Percentiles rank a stretch among this genome's conserved stretches.
Conservation (phyloP, 2,113 vertebrate genomes). For the Pungitius pungitius region DNA sequence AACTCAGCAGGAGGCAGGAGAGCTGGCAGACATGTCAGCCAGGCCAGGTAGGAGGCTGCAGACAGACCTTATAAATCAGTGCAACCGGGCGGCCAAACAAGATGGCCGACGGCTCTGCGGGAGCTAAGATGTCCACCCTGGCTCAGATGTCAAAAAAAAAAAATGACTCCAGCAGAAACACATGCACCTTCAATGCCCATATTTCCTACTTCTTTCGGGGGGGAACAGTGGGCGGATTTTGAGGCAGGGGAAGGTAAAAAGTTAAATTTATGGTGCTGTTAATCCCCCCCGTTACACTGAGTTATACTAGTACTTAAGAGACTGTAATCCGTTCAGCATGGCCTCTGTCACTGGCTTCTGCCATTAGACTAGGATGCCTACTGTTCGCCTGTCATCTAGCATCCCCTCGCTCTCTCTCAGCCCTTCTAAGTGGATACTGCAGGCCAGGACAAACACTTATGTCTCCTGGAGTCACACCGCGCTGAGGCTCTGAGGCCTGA, state of each 20-base stretch:
- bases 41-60: slow-evolving; percentile 70
- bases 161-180: slow-evolving; percentile 67
- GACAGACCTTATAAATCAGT: slow-evolving; percentile 78
- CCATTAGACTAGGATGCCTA: slow-evolving; percentile 69
- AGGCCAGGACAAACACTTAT: slow-evolving; percentile 75
- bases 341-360: slow-evolving; percentile 69
- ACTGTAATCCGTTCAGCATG: slow-evolving; percentile 76
- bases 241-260: slow-evolving; percentile 66
- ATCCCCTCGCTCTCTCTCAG: slow-evolving; percentile 36
- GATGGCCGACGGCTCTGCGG: slow-evolving; percentile 69
- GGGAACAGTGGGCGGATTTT: slow-evolving; percentile 58
- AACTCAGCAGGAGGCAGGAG: slow-evolving; percentile 66
- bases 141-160: slow-evolving; percentile 74
- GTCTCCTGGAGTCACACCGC: slow-evolving; percentile 70
- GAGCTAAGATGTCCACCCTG: slow-evolving; percentile 73
- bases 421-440: slow-evolving; percentile 47
- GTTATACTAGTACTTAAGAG: slow-evolving; percentile 70
- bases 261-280: slow-evolving; percentile 80
- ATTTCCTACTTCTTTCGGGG: slow-evolving; percentile 66
- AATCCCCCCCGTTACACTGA: slow-evolving; percentile 72
- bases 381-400: slow-evolving; percentile 66
- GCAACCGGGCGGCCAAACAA: slow-evolving; percentile 70
- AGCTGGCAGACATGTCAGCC: slow-evolving; percentile 70
- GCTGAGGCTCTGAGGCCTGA: slow-evolving; percentile 48
- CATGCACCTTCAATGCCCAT: slow-evolving; percentile 69